Conservation (phyloP, 2,797 vertebrate species). For the Lepilemur ruficaudatus region DNA sequence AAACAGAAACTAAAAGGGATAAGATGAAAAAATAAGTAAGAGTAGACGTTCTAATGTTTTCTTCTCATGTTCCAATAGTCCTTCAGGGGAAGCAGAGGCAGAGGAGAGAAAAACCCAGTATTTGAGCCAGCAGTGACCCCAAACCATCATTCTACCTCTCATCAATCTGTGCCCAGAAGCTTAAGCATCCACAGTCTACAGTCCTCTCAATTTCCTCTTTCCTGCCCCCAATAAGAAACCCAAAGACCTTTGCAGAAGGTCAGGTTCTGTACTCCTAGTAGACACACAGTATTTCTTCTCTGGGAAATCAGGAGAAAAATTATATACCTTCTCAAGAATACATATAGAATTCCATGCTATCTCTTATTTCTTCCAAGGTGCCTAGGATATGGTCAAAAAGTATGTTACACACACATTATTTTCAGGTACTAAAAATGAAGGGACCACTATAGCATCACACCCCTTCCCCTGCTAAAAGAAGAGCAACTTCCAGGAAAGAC, state of each 20-base stretch:
- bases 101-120: not conserved
- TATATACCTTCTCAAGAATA: not conserved
- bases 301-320: not conserved
- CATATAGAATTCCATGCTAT: not conserved
- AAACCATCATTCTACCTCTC: not conserved
- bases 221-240: not conserved
- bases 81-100: not conserved
- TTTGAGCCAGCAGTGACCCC: not conserved
- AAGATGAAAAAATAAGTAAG: not conserved
- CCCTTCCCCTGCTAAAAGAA: not conserved
- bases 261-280: not conserved
- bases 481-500: not conserved
- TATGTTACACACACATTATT: not conserved
- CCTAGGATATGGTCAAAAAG: not conserved
- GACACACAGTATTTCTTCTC: not conserved
- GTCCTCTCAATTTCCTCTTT: not conserved
- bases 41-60: not conserved
- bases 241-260: not conserved
- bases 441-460: not conserved
- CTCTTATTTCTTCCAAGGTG: not conserved
- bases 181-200: not conserved
- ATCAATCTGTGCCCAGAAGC: not conserved
- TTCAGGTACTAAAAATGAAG: not conserved
- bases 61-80: not conserved
- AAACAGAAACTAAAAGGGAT: not conserved